Evolutionary conservation across 2,113 vertebrate genomes (phyloP).

Genomic region (Sander lucioperca): DNA sequence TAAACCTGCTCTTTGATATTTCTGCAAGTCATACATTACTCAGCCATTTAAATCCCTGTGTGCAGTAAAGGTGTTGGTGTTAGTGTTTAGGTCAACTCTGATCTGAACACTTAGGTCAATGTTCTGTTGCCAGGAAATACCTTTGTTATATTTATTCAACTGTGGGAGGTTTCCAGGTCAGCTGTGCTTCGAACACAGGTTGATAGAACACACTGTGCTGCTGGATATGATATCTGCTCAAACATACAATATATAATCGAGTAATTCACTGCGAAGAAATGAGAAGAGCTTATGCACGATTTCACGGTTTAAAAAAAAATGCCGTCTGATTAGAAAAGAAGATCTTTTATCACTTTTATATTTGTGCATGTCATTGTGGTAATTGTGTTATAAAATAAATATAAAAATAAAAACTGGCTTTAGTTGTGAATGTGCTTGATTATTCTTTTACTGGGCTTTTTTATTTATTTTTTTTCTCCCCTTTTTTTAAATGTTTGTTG

Average conservation of each 20-base stretch:
- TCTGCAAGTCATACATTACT: neutral
- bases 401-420: neutral
- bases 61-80: neutral
- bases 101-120: constrained; percentile 6
- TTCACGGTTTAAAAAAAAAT: neutral
- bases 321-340: neutral
- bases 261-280: constrained; percentile 2
- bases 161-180: too few relatives aligned
- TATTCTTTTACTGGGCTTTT: neutral
- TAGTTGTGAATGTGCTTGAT: neutral
- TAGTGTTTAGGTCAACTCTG: neutral
- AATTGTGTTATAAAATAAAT: constrained; percentile 1
- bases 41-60: neutral
- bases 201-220: constrained; percentile 11
- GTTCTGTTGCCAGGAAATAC: constrained; percentile 26
- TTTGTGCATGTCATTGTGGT: neutral
- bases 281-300: neutral
- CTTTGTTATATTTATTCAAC: neutral
- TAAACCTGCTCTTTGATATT: neutral
- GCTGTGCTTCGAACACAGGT: too few relatives aligned
- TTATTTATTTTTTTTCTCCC: too few relatives aligned
- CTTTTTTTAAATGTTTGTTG: constrained; percentile 24
- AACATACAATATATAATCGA: constrained; percentile 40
- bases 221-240: neutral
- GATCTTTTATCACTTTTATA: neutral